Conservation (phyloP, 2,888 invertebrate species). For the Petrolisthes manimaculis region DNA sequence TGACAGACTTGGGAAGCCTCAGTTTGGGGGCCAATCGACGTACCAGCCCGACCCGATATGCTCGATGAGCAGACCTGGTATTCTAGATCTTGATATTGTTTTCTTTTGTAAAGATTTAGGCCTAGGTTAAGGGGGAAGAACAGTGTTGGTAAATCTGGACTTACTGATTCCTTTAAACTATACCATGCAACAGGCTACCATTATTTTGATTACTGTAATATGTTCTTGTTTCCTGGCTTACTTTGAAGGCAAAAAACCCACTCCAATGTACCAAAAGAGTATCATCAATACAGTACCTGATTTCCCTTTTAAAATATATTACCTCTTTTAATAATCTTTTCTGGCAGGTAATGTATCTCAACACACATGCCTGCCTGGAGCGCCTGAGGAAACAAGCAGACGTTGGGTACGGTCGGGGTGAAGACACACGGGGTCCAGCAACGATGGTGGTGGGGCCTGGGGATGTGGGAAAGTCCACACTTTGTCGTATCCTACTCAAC, state of each 20-base stretch:
- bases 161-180: too few species aligned
- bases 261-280: too few species aligned
- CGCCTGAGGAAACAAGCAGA: constrained; percentile 84
- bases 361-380: constrained; percentile 95
- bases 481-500: constrained; percentile 89
- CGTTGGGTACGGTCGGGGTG: constrained; percentile 70
- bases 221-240: background rate
- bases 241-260: background rate
- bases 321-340: constrained; percentile 69
- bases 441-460: constrained; percentile 93
- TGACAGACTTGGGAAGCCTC: too few species aligned
- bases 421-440: constrained; percentile 79
- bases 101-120: too few species aligned
- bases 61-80: too few species aligned
- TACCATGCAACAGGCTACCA: too few species aligned
- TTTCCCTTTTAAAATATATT: constrained; percentile 54
- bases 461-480: constrained; percentile 96
- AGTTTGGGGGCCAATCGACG: too few species aligned
- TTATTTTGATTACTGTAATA: too few species aligned
- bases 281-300: background rate
- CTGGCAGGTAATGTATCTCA: constrained; percentile 81
- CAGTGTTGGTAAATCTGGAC: too few species aligned
- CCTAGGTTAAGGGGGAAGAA: too few species aligned
- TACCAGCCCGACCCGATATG: too few species aligned
- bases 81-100: too few species aligned